A percentile compares a stretch with the other conserved stretches of the same genome.
phyloP scores from a whole-genome alignment of 2,113 vertebrate species.

The Petaurus breviceps region DNA sequence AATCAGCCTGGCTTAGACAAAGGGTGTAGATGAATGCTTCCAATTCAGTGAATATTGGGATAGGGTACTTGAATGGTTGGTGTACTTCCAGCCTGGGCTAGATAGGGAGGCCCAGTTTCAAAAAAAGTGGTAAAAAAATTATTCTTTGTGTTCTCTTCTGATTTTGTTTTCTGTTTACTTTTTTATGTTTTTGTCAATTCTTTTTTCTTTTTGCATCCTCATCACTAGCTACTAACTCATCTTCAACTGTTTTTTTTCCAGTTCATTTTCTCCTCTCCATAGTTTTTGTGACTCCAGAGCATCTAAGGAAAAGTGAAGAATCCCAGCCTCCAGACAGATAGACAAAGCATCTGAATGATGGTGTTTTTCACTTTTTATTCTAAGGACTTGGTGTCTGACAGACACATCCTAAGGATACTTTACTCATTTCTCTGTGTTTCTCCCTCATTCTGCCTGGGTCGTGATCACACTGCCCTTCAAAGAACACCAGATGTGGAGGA shows the following conservation, averaged over 20 bases:
- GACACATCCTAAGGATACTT: neutral
- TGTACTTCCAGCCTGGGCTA: neutral
- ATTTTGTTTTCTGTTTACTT: neutral
- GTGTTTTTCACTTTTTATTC: slow-evolving; percentile 8
- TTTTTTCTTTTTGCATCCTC: neutral
- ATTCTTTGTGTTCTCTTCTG: neutral
- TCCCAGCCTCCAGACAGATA: neutral
- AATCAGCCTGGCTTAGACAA: neutral
- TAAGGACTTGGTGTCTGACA: slow-evolving; percentile 8
- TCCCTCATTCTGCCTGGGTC: neutral
- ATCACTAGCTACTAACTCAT: neutral
- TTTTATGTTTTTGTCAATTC: neutral
- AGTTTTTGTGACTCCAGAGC: neutral
- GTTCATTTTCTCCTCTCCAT: neutral
- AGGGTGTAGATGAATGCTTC: neutral
- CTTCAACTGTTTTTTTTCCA: neutral
- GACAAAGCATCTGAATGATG: neutral
- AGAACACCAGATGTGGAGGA: slow-evolving; percentile 26
- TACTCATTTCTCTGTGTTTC: neutral
- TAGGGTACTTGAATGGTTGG: neutral
- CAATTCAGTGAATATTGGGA: neutral
- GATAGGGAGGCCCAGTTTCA: neutral
- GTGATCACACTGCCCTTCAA: neutral
- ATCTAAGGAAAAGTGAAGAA: neutral
- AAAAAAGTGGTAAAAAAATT: neutral